Base-by-base conservation (phyloP, 1,140 invertebrate genomes). In the Caenorhabditis brenneri region DNA sequence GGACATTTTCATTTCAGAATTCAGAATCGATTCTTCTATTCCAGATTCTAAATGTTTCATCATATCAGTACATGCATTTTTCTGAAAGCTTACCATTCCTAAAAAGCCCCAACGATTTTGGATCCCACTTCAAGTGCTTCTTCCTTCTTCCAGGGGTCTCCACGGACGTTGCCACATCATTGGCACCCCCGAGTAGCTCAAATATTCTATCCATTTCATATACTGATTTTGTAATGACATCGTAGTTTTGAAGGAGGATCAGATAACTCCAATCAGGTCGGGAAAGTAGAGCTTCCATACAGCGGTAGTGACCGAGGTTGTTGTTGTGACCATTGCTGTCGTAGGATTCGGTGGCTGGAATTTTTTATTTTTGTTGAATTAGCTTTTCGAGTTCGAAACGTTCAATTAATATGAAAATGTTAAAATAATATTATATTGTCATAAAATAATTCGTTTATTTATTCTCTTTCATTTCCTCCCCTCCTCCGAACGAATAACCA, bases 141-240 rank as follows among this genome's bases (percentile, higher is more conserved):
- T 27, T 33, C 9, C 42, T 48, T 29, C 74, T 9, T 48, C 5
- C 29, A 24, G 1, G 4, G 3, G 15, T 27, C 74, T 49, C 49
- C 16, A 4, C n/a, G 22, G 2, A 5, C 49, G 48, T 29, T n/a
- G 12, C n/a, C 24, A 51, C 39, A 0, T 79, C 74, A 22, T 79
- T 79, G 12, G 42, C 74, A 48, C 74, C 74, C 2, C 39, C 74
- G 0, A 79, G 15, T 2, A 79, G 24, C 9, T 79, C 74, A 36
- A 79, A 79, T 9, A 79, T 51, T 24, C 49, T 15, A 48, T 49
- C 74, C 2, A 79, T 36, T 10, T 79, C 74, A 48, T 79, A 79
- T 19, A 79, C 74, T 15, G 74, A 79, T 79, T 79, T 79, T 22
- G 39, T 48, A 29, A 79, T 79, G 22, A 79, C 49, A n/a, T 79